phyloP scores from a whole-genome alignment of 2,113 vertebrate species.

The Pithys albifrons region DNA sequence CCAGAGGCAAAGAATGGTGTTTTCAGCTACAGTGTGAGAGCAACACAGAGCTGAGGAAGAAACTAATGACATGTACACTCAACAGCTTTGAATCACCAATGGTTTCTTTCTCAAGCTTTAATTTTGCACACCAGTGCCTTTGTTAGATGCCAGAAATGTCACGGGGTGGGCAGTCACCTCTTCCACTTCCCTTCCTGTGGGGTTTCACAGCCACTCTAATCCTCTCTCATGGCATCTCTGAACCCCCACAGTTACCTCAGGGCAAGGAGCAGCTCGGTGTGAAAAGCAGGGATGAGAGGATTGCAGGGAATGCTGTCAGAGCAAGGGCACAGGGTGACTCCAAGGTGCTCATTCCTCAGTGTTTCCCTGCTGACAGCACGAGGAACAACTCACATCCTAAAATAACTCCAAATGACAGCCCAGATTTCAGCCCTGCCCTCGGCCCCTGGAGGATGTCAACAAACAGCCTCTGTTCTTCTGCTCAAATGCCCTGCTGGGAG shows the following conservation, averaged over 20 bases:
- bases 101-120: neutral
- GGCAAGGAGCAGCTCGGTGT: neutral
- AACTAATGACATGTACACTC: neutral
- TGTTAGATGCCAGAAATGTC: neutral
- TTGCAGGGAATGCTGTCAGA: neutral
- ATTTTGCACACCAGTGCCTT: neutral
- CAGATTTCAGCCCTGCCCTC: neutral
- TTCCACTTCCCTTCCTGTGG: neutral
- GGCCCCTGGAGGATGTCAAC: neutral
- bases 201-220: fast-evolving
- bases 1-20: neutral
- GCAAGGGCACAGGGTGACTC: neutral
- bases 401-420: neutral
- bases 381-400: neutral
- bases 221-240: neutral
- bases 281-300: neutral
- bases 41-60: neutral
- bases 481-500: neutral
- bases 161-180: neutral
- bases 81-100: neutral
- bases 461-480: neutral
- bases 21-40: neutral
- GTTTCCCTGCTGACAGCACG: neutral
- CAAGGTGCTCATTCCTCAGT: neutral
- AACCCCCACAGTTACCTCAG: neutral